Evolutionary conservation across 2,888 invertebrate species (phyloP).

Genomic region (Abrostola tripartita): DNA sequence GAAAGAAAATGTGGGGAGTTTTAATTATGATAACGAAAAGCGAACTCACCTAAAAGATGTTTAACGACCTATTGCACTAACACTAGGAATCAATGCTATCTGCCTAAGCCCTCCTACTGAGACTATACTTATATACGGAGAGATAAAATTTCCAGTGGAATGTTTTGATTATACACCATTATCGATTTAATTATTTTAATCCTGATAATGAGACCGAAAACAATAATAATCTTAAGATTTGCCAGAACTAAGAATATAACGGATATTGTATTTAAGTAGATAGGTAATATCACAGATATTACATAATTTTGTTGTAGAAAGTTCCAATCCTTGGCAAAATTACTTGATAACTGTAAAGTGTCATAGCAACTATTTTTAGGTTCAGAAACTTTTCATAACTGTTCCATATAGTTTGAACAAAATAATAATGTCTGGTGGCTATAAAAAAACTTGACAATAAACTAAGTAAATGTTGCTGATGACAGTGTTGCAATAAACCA

Average conservation of each 20-base stretch:
- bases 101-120: constrained; percentile 57
- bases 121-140: constrained; percentile 64
- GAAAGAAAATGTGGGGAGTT: no score
- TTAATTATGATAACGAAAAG: not conserved
- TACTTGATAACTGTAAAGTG: no score
- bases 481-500: no score
- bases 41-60: constrained; percentile 48
- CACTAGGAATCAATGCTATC: constrained; percentile 29
- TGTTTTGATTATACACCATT: constrained; percentile 42
- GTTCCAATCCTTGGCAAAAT: constrained; percentile 1
- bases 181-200: constrained; percentile 55
- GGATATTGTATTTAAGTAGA: constrained; percentile 3
- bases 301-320: constrained; percentile 27
- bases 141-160: constrained; percentile 61
- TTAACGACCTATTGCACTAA: constrained; percentile 24
- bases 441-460: no score
- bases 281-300: constrained; percentile 2
- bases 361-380: no score
- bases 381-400: no score
- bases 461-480: no score
- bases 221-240: constrained; percentile 33
- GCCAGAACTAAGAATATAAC: constrained; percentile 1
- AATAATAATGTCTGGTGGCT: no score
- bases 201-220: constrained; percentile 55
- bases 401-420: no score